These are phyloP conservation scores for Camelus dromedarius DNA, from an alignment of 2,113 vertebrate species.

Conservation along the genomic window DNA sequence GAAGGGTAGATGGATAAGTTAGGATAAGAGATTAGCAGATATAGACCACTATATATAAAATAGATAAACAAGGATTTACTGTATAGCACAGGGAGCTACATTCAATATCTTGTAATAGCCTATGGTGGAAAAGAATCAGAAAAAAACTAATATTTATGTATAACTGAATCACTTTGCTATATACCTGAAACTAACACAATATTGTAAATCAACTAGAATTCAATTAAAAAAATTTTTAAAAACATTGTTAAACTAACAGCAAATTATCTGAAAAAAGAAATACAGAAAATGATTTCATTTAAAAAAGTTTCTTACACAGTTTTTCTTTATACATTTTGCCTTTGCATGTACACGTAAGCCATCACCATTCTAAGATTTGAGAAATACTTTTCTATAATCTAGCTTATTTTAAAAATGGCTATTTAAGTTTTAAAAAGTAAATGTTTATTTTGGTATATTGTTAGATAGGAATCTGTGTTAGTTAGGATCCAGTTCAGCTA, in stretches of 20 bases:
- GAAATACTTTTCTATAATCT: neutral
- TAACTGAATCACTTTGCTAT: no score
- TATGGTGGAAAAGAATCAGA: no score
- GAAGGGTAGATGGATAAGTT: no score
- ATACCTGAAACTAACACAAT: no score
- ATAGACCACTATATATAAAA: no score
- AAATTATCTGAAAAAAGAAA: neutral
- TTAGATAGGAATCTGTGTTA: neutral
- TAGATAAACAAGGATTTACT: no score
- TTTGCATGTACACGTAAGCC: neutral
- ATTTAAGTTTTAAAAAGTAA: neutral
- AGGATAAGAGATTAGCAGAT: no score
- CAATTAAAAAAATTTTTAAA: neutral
- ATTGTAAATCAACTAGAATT: no score
- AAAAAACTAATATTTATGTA: no score
- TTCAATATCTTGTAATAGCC: no score
- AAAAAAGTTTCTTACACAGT: neutral
- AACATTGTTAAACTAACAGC: neutral
- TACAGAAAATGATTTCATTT: neutral
- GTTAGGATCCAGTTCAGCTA: neutral
- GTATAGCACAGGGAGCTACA: no score
- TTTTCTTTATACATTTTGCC: neutral
- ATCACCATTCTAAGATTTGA: neutral
- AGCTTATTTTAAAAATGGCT: slow-evolving; percentile 10
- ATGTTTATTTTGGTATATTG: neutral